phyloP scores from a whole-genome alignment of 2,113 vertebrate species.

The Microcebus lehilahytsara region DNA sequence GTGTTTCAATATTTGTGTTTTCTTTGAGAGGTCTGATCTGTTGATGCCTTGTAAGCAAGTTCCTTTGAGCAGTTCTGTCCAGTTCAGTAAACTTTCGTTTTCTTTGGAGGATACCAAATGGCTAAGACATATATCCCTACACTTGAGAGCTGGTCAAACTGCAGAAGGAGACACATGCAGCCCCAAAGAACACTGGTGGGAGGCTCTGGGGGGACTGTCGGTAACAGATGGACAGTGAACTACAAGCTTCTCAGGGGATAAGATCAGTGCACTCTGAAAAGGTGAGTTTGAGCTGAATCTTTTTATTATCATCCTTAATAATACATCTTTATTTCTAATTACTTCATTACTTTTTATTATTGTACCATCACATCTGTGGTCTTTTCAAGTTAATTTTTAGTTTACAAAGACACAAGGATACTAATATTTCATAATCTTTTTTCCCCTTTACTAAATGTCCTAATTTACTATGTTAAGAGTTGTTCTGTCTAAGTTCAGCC shows the following conservation, averaged over 20 bases:
- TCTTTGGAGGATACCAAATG: neutral
- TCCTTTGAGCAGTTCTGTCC: neutral
- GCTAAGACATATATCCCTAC: neutral
- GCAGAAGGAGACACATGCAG: neutral
- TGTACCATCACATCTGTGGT: neutral
- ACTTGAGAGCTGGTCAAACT: neutral
- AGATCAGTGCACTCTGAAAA: neutral
- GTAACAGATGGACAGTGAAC: too few relatives aligned
- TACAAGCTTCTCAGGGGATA: neutral
- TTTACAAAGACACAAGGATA: neutral
- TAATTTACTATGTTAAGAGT: neutral
- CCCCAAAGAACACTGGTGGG: neutral
- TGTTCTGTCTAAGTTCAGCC: neutral
- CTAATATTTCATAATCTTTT: neutral
- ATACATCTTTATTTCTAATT: conserved; percentile 39
- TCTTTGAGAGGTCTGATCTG: neutral
- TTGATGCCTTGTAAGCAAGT: neutral
- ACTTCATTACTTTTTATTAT: neutral
- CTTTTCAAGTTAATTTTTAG: conserved; percentile 41
- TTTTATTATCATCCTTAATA: neutral
- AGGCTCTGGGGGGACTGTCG: rapidly evolving
- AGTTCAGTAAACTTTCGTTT: neutral
- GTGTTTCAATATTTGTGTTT: neutral
- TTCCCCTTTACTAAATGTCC: neutral
- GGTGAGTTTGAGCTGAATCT: neutral